A percentile compares a stretch with the other conserved stretches of the same genome.
Conservation (phyloP, 2,888 invertebrate genomes). For the Holacanthella duospinosa region DNA sequence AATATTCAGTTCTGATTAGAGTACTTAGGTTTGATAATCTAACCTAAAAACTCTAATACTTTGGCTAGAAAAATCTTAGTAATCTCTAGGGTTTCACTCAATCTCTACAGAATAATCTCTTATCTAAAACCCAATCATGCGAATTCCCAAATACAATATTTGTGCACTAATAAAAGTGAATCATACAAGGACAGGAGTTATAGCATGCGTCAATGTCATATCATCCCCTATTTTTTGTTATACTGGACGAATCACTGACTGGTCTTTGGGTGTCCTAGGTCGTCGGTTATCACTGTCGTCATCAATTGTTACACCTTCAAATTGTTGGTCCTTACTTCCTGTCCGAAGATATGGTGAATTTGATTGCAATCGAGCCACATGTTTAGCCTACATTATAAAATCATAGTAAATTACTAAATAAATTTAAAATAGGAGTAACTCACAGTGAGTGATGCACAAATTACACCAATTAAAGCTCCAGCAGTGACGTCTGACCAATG, state of each 20-base stretch:
- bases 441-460: conserved; percentile 39
- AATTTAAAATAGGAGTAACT: conserved; percentile 14
- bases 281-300: background rate
- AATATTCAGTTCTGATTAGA: too few species aligned
- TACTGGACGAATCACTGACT: background rate
- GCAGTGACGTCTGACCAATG: conserved; percentile 46
- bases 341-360: background rate
- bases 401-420: background rate
- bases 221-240: background rate
- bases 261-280: background rate
- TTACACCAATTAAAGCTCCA: conserved; percentile 44
- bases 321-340: background rate
- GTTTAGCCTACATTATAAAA: conserved; percentile 10
- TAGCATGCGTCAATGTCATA: too few species aligned
- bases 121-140: background rate
- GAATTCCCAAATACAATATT: background rate
- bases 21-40: too few species aligned
- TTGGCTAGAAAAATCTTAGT: too few species aligned
- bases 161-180: too few species aligned
- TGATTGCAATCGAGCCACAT: conserved; percentile 12
- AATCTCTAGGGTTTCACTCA: too few species aligned
- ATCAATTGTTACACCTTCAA: background rate
- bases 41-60: too few species aligned
- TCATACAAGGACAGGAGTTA: background rate
- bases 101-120: too few species aligned